phyloP scores from a whole-genome alignment of 2,888 invertebrate genomes.

The Doris montereyensis region DNA sequence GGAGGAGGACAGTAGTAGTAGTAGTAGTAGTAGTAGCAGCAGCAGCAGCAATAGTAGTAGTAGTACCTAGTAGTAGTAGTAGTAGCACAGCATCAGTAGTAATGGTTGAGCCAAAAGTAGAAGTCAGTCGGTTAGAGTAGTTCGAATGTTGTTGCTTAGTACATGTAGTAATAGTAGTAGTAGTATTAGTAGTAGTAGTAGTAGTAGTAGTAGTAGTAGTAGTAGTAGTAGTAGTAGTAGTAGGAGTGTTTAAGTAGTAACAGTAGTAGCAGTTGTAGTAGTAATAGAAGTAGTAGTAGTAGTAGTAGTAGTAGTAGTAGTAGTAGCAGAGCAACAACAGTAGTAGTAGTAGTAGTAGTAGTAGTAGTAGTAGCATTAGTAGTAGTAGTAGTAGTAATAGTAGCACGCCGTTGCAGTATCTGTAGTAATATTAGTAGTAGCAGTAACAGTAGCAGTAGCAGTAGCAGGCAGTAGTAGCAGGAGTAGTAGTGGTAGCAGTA shows the following conservation, averaged over 20 bases:
- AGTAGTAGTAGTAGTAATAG: constrained; percentile 33
- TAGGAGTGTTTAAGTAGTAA: not conserved
- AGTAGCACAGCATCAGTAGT: not conserved
- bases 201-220: not conserved
- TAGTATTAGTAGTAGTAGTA: not conserved
- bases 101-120: not conserved
- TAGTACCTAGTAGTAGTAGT: not conserved
- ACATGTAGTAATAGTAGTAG: not conserved
- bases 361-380: constrained; percentile 21
- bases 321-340: not conserved
- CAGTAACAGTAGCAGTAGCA: not conserved
- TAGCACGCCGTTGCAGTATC: not conserved
- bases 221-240: not conserved
- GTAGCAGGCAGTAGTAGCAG: not conserved
- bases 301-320: constrained; percentile 4
- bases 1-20: not conserved
- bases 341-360: constrained; percentile 36
- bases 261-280: not conserved
- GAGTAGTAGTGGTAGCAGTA: not conserved
- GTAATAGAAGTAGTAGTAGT: not conserved
- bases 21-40: not conserved
- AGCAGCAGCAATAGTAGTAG: not conserved
- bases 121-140: not conserved
- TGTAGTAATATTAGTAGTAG: not conserved
- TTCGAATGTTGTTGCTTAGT: not conserved